A percentile compares a stretch with the other conserved stretches of the same genome.
Conservation (phyloP, 92 coral and sea anemone genomes). For the Zoanthus sociatus region DNA sequence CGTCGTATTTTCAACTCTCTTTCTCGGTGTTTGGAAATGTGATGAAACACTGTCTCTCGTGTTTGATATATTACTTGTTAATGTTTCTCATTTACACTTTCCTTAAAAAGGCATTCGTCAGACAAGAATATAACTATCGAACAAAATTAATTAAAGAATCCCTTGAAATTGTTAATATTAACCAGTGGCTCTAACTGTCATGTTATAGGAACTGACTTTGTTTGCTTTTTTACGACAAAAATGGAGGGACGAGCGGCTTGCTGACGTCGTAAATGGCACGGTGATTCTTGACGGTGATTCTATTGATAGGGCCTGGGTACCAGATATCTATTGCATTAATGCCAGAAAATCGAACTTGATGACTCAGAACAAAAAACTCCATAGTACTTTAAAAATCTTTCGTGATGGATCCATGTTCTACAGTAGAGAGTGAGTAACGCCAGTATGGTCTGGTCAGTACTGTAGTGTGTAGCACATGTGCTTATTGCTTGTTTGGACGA, state of each 20-base stretch:
- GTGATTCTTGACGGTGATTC: conserved; percentile 69
- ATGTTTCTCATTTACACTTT: too few species aligned
- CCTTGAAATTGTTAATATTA: neutral
- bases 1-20: too few species aligned
- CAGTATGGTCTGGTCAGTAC: too few species aligned
- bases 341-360: conserved; percentile 79
- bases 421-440: conserved; percentile 81
- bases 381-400: conserved; percentile 62
- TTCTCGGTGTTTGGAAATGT: too few species aligned
- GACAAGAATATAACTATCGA: too few species aligned
- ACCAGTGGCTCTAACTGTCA: neutral
- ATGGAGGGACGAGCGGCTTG: conserved; percentile 84
- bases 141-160: too few species aligned
- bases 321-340: conserved; percentile 83
- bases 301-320: conserved; percentile 73
- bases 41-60: too few species aligned
- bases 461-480: too few species aligned
- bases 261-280: conserved; percentile 67
- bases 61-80: too few species aligned
- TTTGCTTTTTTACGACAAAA: conserved; percentile 78
- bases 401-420: conserved; percentile 73
- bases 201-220: conserved; percentile 75
- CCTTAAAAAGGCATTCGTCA: too few species aligned
- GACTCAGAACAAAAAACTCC: conserved; percentile 70
- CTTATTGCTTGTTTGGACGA: too few species aligned